These are phyloP conservation scores for Pseudomyrmex sp. DNA, from an alignment of 1,140 invertebrate genomes.

Conservation along the genomic window DNA sequence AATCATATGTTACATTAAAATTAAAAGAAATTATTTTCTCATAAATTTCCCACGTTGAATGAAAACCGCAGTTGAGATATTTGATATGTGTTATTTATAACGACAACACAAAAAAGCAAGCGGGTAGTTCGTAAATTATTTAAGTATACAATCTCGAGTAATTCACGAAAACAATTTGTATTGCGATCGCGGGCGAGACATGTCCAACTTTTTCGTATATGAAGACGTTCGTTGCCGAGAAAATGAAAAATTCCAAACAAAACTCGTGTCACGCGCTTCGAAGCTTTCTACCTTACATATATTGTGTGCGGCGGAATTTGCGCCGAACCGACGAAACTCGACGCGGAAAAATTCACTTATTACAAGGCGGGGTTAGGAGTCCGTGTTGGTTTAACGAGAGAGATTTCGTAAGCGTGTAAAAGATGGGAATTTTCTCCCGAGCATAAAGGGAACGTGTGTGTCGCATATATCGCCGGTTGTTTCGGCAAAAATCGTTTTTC, in stretches of 20 bases:
- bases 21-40: neutral
- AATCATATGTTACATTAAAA: neutral
- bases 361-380: neutral
- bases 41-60: neutral
- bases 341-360: constrained; percentile 66
- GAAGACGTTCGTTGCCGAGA: constrained; percentile 73
- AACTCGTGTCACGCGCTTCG: constrained; percentile 72
- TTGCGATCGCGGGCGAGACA: constrained; percentile 14
- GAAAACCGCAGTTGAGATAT: neutral
- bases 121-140: neutral
- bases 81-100: neutral
- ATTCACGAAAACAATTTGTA: neutral
- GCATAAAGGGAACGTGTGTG: neutral
- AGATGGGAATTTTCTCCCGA: constrained; percentile 32
- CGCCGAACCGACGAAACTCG: constrained; percentile 48
- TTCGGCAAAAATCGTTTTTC: constrained; percentile 30
- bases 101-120: neutral
- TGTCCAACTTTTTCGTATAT: constrained; percentile 53
- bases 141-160: neutral
- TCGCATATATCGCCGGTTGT: neutral
- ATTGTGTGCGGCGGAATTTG: constrained; percentile 69
- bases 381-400: neutral
- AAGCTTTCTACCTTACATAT: constrained; percentile 71
- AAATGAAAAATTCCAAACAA: constrained; percentile 82
- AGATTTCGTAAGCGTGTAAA: neutral